A percentile compares a stretch with the other conserved stretches of the same genome.
These are phyloP conservation scores for Lithophane socia DNA, from an alignment of 2,888 invertebrate genomes.

Conservation along the genomic window DNA sequence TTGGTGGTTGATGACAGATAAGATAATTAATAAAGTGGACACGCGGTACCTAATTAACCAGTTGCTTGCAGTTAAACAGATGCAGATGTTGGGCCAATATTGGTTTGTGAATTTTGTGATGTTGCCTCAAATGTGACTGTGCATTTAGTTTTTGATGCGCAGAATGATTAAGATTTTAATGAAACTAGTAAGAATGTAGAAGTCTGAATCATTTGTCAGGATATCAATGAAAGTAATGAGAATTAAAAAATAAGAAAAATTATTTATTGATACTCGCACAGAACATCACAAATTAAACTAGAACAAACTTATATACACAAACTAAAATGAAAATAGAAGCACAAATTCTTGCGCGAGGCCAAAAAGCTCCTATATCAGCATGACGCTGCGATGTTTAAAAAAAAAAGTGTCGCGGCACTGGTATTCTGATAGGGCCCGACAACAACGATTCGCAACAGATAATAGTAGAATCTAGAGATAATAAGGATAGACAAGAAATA, in stretches of 20 bases:
- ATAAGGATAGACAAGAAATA: not conserved
- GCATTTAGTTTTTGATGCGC: not conserved
- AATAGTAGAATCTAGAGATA: too few relatives aligned
- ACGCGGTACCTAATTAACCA: conserved; percentile 58
- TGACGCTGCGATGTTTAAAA: too few relatives aligned
- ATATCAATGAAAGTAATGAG: not conserved
- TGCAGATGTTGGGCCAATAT: conserved; percentile 53
- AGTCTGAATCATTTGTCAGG: not conserved
- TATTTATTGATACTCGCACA: too few relatives aligned
- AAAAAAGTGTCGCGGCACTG: too few relatives aligned
- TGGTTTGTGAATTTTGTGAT: conserved; percentile 17
- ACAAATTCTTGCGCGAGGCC: too few relatives aligned
- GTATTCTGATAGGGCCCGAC: too few relatives aligned
- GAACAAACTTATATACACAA: too few relatives aligned
- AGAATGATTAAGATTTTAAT: not conserved
- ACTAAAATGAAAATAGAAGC: too few relatives aligned
- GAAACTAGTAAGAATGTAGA: not conserved
- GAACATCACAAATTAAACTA: too few relatives aligned
- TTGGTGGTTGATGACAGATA: conserved; percentile 62
- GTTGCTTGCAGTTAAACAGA: conserved; percentile 45
- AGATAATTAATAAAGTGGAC: conserved; percentile 65
- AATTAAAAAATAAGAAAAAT: not conserved
- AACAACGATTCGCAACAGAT: too few relatives aligned
- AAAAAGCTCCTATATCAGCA: too few relatives aligned
- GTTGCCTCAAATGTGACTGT: conserved; percentile 20